Percentiles rank a stretch among this genome's conserved stretches.
Evolutionary conservation across 1,140 invertebrate species (phyloP).

Genomic region (Protaetia brevitarsis): DNA sequence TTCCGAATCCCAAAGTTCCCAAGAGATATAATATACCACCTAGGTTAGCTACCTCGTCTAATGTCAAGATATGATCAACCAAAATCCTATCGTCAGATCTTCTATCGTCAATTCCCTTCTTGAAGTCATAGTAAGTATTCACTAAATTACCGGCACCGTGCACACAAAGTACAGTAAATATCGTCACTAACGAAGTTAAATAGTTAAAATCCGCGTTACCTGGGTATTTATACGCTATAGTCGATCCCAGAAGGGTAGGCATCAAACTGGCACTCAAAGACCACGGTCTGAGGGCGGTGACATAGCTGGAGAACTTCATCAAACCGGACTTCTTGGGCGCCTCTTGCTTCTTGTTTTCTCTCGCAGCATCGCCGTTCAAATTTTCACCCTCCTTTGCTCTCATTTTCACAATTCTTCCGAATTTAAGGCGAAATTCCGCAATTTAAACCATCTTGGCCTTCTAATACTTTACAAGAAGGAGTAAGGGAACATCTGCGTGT

Average conservation of each 20-base stretch:
- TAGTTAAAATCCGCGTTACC: conserved; percentile 64
- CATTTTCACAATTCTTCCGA: too few relatives aligned
- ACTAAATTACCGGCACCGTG: conserved; percentile 96
- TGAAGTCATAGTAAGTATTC: conserved; percentile 93
- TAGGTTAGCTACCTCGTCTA: conserved; percentile 81
- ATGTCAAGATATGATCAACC: conserved; percentile 83
- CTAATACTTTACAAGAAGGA: too few relatives aligned
- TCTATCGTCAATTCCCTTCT: conserved; percentile 88
- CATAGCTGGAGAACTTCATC: conserved; percentile 83
- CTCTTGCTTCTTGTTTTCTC: neutral
- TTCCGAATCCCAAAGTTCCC: conserved; percentile 85
- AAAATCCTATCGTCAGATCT: conserved; percentile 90
- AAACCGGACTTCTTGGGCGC: conserved; percentile 52
- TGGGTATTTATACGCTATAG: conserved; percentile 75
- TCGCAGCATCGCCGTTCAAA: neutral
- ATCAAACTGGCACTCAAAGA: conserved; percentile 87
- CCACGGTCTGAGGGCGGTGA: conserved; percentile 86
- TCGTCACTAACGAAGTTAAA: conserved; percentile 73
- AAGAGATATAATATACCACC: conserved; percentile 83
- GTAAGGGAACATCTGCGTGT: too few relatives aligned
- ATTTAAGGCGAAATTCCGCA: too few relatives aligned
- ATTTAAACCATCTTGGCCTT: too few relatives aligned
- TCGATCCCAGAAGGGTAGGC: conserved; percentile 83
- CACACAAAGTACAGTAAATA: conserved; percentile 83
- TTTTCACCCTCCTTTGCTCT: neutral